Evolutionary conservation across 2,888 invertebrate genomes (phyloP).

Genomic region (Vanessa cardui): DNA sequence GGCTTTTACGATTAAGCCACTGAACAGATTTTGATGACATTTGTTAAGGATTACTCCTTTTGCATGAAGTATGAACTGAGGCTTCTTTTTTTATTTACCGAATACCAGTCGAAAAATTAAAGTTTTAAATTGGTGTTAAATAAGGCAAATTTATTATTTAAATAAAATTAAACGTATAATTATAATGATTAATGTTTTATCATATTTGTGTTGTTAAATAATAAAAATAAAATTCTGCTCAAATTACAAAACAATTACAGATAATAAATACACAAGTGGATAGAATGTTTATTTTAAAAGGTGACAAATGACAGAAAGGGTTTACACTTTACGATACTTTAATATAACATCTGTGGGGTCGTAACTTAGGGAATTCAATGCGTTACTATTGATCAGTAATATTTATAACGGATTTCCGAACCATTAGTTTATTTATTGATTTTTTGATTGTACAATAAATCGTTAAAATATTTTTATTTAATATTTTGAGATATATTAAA

Average conservation of each 20-base stretch:
- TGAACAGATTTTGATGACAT: too few species aligned
- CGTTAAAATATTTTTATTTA: background rate
- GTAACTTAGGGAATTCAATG: constrained; percentile 44
- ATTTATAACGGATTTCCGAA: constrained; percentile 18
- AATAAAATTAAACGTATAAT: too few species aligned
- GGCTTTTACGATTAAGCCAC: too few species aligned
- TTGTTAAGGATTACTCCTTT: too few species aligned
- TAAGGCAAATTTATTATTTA: too few species aligned
- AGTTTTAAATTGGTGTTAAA: too few species aligned
- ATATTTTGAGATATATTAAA: too few species aligned
- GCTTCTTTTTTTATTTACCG: too few species aligned
- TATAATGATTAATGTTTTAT: background rate
- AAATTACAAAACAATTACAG: background rate
- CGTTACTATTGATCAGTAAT: constrained; percentile 31
- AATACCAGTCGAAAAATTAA: too few species aligned
- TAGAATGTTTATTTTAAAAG: constrained; percentile 4
- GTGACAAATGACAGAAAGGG: constrained; percentile 32
- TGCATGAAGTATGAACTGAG: too few species aligned
- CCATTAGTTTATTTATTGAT: constrained; percentile 26
- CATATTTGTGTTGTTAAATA: background rate
- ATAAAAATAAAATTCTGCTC: background rate
- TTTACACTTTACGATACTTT: constrained; percentile 47
- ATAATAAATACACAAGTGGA: background rate
- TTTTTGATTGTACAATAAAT: constrained; percentile 14
- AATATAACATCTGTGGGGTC: constrained; percentile 50